Percentiles rank a stretch among this genome's conserved stretches.
Conservation (phyloP, 2,888 invertebrate genomes). For the Taenaris catops region DNA sequence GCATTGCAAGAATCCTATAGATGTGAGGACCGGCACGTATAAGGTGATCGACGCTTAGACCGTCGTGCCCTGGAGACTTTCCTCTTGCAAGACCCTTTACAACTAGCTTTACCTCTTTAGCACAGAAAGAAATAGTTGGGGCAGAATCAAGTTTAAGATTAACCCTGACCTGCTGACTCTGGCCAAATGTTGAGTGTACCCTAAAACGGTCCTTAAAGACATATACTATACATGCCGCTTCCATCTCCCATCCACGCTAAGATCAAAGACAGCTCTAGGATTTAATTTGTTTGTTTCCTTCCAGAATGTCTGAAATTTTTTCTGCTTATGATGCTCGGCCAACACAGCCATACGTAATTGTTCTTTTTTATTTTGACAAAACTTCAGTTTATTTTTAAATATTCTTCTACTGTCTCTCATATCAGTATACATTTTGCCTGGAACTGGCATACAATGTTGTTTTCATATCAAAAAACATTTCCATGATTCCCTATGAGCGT, state of each 20-base stretch:
- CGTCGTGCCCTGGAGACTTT: too few relatives aligned
- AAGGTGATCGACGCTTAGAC: too few relatives aligned
- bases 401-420: not conserved
- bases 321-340: not conserved
- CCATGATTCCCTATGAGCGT: not conserved
- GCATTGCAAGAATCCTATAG: too few relatives aligned
- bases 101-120: too few relatives aligned
- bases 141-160: too few relatives aligned
- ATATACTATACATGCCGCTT: not conserved
- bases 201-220: not conserved
- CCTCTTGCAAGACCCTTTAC: too few relatives aligned
- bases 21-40: too few relatives aligned
- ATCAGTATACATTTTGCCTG: not conserved
- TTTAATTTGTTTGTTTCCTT: not conserved
- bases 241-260: not conserved
- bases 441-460: not conserved
- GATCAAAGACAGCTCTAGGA: not conserved
- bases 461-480: not conserved
- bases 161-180: not conserved
- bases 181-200: not conserved
- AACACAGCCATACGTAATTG: not conserved
- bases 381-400: conserved; percentile 1
- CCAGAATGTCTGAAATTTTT: not conserved
- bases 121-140: too few relatives aligned
- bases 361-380: not conserved